Percentiles rank a stretch among this genome's conserved stretches.
Evolutionary conservation across 2,797 vertebrate genomes (phyloP).

Genomic region (Alcedo quadribrachys): DNA sequence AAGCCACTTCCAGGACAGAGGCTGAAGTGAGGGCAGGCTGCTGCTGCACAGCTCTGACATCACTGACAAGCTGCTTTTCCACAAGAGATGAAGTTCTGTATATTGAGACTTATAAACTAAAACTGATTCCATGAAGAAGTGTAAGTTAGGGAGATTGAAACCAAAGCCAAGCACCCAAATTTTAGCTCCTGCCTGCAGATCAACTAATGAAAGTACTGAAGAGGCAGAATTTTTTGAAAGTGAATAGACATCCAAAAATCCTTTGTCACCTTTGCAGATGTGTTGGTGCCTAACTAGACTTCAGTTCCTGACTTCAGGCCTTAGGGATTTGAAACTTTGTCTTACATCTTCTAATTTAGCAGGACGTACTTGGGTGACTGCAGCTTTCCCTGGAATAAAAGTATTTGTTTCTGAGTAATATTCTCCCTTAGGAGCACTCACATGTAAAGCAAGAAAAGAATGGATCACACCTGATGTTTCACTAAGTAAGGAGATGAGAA

Average conservation of each 20-base stretch:
- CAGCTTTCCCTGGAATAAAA: background rate
- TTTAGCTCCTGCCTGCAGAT: background rate
- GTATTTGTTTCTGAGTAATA: background rate
- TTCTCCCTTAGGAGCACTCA: conserved; percentile 14
- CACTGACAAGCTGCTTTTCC: background rate
- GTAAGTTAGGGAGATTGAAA: background rate
- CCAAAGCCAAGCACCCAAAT: background rate
- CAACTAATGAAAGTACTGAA: background rate
- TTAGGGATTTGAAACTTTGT: background rate
- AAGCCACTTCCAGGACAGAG: background rate
- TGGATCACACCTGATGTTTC: conserved; percentile 20
- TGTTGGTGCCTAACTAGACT: background rate
- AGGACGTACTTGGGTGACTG: background rate
- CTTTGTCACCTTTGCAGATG: background rate
- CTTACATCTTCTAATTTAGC: background rate
- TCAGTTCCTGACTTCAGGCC: background rate
- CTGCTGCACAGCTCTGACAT: background rate
- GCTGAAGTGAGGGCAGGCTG: background rate
- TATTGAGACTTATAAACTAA: background rate
- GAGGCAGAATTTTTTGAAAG: background rate
- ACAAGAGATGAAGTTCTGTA: background rate
- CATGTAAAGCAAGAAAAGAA: background rate
- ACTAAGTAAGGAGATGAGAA: conserved; percentile 34
- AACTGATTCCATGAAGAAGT: background rate
- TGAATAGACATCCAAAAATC: background rate